Evolutionary conservation across 2,888 invertebrate species (phyloP), one percentile per base, ranked within the genome.

Genomic region (Liposcelis brunnea): DNA sequence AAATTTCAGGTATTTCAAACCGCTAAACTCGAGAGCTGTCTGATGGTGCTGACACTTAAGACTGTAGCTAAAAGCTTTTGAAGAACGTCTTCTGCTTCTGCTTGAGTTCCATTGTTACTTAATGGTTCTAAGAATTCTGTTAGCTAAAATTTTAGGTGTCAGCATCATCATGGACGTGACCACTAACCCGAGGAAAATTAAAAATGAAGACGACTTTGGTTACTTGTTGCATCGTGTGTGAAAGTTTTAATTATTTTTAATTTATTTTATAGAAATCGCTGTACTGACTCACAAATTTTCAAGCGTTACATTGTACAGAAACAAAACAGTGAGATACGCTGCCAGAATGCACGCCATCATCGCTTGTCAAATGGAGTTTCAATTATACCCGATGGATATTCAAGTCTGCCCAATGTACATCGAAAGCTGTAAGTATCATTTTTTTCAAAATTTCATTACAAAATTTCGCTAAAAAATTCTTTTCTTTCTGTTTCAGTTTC

Each of bases 311-410:
- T 62, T 86, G 49, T 84, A 77, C 57, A 72, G 77, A 53, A 85
- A 85, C 58, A 82, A 79, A 63, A 85, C 84, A 0, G 80, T 85
- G 19, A 68, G 77, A 48, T 85, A 81, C 60, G 76, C 82, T 3
- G 82, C 82, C 1, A 67, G 85, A 51, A 81, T 86, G 80, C 82
- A 84, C 58, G 82, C 83, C 0, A 82, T 83, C 53, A 79, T 85
- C 45, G 84, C 83, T 48, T 86, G 85, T 59, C 82, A 83, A 64
- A 85, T 86, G 82, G 82, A 84, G 59, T 85, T 85, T 59, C 80
- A 81, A 59, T 72, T 82, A 44, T 86, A 85, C 58, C 85, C 85
- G 18, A 80, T 84, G 79, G 85, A 86, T 59, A 80, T 83, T 55
- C 85, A 85, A 69, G 75, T 79, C 31, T 85, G 85, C 57, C 82